A percentile compares a stretch with the other conserved stretches of the same genome.
Evolutionary conservation across 2,888 invertebrate genomes (phyloP).

Genomic region (Lepidochrysops patricia): DNA sequence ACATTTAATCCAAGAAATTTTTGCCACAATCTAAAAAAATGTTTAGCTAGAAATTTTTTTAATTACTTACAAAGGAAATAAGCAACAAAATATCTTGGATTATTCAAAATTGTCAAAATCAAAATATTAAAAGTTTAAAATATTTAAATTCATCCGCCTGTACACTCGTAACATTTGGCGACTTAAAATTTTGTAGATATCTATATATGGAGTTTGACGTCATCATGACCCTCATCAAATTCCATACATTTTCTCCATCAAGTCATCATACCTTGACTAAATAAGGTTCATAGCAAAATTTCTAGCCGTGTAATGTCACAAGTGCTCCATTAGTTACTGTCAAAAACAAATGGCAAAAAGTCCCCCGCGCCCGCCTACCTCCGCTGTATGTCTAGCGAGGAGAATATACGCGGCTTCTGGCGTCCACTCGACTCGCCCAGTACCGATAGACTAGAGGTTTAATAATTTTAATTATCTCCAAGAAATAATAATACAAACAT

Average conservation of each 20-base stretch:
- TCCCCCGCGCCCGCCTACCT: slow-evolving; percentile 41
- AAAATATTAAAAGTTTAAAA: not conserved
- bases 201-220: no score
- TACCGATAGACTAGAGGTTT: slow-evolving; percentile 60
- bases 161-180: slow-evolving; percentile 4
- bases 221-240: no score
- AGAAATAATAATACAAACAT: no score
- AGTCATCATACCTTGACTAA: no score
- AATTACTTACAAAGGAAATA: not conserved
- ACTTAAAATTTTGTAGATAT: no score
- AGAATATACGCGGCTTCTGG: slow-evolving; percentile 69
- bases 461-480: slow-evolving; percentile 22
- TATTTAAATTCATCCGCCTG: not conserved
- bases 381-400: slow-evolving; percentile 68
- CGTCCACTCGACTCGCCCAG: slow-evolving; percentile 61
- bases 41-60: no score
- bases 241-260: no score
- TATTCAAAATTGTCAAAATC: not conserved
- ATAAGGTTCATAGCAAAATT: not conserved
- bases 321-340: not conserved
- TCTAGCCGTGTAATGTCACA: not conserved
- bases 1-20: slow-evolving; percentile 8
- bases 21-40: not conserved
- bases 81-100: not conserved
- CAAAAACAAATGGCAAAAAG: slow-evolving; percentile 10